These are phyloP conservation scores for Calephelis nemesis DNA, from an alignment of 1,140 invertebrate genomes.

Conservation along the genomic window DNA sequence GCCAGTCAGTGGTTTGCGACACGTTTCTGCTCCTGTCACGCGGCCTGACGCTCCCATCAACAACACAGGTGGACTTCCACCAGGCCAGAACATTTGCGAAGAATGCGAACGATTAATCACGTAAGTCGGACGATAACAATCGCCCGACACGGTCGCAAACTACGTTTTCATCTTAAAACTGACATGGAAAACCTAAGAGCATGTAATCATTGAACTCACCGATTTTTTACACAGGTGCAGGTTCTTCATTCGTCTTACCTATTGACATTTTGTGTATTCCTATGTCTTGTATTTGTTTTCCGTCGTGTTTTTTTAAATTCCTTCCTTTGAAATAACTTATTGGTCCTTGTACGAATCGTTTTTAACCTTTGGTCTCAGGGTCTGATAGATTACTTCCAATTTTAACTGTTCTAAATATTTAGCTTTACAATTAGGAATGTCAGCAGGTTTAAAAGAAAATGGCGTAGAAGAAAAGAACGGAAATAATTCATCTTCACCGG, in stretches of 20 bases:
- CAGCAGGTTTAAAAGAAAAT: too few relatives aligned
- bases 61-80: conserved; percentile 85
- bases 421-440: too few relatives aligned
- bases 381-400: not conserved
- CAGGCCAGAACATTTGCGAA: conserved; percentile 94
- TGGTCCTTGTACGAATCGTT: not conserved
- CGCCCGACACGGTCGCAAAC: conserved; percentile 70
- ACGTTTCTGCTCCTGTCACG: conserved; percentile 85
- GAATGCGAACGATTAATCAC: conserved; percentile 96
- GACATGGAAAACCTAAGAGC: conserved; percentile 1
- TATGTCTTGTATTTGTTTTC: not conserved
- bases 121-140: conserved; percentile 84
- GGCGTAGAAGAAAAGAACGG: too few relatives aligned
- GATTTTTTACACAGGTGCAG: not conserved
- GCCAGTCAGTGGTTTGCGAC: conserved; percentile 77
- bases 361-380: conserved; percentile 2
- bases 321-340: not conserved
- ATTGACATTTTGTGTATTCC: not conserved
- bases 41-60: conserved; percentile 84
- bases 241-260: not conserved
- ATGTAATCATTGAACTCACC: not conserved
- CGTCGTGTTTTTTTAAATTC: not conserved
- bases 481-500: too few relatives aligned
- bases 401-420: not conserved
- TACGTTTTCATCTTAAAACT: conserved; percentile 13